A percentile compares a stretch with the other conserved stretches of the same genome.
Evolutionary conservation across 2,888 invertebrate species (phyloP).

Genomic region (Troides helena): DNA sequence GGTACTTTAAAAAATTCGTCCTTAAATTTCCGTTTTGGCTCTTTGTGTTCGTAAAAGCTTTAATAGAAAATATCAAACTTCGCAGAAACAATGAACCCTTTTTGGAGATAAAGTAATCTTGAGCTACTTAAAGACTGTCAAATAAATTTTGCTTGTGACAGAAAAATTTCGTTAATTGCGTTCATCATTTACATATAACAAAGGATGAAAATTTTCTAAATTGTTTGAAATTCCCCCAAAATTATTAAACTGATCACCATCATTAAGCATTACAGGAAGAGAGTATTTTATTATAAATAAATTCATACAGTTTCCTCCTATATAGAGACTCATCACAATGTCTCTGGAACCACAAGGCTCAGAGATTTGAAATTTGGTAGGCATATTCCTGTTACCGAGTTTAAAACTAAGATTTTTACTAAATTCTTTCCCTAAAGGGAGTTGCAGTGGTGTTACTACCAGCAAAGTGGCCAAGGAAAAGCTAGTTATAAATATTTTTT

Average conservation of each 20-base stretch:
- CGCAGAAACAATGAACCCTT: conserved; percentile 7
- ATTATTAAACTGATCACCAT: background rate
- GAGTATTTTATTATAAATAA: too few relatives aligned
- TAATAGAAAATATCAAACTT: conserved; percentile 2
- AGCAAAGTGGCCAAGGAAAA: too few relatives aligned
- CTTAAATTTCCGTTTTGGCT: background rate
- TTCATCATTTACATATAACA: background rate
- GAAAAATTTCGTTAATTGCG: background rate
- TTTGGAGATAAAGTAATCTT: conserved; percentile 4
- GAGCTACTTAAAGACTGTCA: background rate
- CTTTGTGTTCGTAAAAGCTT: background rate
- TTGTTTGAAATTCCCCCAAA: background rate
- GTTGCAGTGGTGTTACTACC: too few relatives aligned
- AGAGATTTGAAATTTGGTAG: too few relatives aligned
- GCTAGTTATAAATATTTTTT: too few relatives aligned
- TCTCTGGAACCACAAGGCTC: too few relatives aligned
- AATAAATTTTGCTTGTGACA: conserved; percentile 4
- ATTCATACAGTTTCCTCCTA: too few relatives aligned
- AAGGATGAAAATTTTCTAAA: background rate
- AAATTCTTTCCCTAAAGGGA: too few relatives aligned
- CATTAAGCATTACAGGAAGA: too few relatives aligned
- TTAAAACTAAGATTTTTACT: too few relatives aligned
- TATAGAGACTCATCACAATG: too few relatives aligned
- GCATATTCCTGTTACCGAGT: too few relatives aligned
- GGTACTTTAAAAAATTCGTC: background rate